Percentiles rank a stretch among this genome's conserved stretches.
phyloP scores from a whole-genome alignment of 2,888 invertebrate species.

The Drosophila hamatofila region DNA sequence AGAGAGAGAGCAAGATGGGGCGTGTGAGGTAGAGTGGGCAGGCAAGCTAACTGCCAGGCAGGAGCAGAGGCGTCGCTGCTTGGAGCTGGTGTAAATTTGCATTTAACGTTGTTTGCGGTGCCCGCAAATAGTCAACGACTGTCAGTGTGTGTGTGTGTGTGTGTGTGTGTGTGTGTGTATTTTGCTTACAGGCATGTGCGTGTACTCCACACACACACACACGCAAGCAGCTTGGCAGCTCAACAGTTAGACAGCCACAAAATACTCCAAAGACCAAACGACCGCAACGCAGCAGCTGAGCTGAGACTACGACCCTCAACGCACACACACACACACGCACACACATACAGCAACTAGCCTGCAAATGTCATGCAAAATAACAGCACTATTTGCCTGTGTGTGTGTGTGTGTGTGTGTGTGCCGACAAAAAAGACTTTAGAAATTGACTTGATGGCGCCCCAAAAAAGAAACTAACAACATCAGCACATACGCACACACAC shows the following conservation, averaged over 20 bases:
- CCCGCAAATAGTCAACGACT: constrained; percentile 74
- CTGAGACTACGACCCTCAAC: constrained; percentile 36
- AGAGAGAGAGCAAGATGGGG: not conserved
- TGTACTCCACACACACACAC: constrained; percentile 25
- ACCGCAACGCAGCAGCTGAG: constrained; percentile 56
- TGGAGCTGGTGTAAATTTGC: constrained; percentile 72
- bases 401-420: constrained; percentile 21
- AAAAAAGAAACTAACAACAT: constrained; percentile 69
- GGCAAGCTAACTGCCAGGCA: constrained; percentile 8
- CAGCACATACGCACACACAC: constrained; percentile 27
- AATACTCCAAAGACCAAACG: constrained; percentile 72
- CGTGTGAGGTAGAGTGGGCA: not conserved
- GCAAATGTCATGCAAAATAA: constrained; percentile 70
- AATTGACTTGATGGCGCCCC: constrained; percentile 57
- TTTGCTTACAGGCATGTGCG: constrained; percentile 28
- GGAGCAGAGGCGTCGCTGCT: not conserved
- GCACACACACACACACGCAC: constrained; percentile 27
- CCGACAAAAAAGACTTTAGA: constrained; percentile 64
- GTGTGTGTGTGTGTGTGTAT: constrained; percentile 1
- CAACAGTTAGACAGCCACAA: constrained; percentile 77
- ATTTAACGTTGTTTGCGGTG: constrained; percentile 82
- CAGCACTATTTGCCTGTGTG: constrained; percentile 60
- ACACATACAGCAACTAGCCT: constrained; percentile 38
- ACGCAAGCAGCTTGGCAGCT: constrained; percentile 36
- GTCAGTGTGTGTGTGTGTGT: constrained; percentile 19